These are phyloP conservation scores for Poeciliopsis retropinna DNA, from an alignment of 2,113 vertebrate species.

Conservation along the genomic window DNA sequence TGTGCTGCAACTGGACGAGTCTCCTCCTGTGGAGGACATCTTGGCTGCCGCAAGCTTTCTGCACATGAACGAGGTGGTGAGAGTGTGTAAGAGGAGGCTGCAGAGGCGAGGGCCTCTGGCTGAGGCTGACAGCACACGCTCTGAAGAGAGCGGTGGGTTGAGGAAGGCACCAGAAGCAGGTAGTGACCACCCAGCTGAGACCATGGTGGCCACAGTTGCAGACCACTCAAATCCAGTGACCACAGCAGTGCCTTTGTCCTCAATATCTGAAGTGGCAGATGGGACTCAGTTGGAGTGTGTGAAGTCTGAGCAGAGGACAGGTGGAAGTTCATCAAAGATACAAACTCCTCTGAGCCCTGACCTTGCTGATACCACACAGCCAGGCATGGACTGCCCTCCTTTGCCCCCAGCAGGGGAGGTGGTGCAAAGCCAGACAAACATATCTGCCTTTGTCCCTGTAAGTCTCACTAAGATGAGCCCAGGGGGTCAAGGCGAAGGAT, in stretches of 20 bases:
- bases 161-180: conserved; percentile 46
- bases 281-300: conserved; percentile 45
- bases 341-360: conserved; percentile 72
- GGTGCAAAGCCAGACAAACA: conserved; percentile 28
- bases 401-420: conserved; percentile 51
- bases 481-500: conserved; percentile 54
- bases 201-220: conserved; percentile 15
- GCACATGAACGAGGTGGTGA: conserved; percentile 96
- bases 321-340: conserved; percentile 30
- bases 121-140: conserved; percentile 93
- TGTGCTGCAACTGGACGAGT: conserved; percentile 82
- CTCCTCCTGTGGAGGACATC: conserved; percentile 90
- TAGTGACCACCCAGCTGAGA: conserved; percentile 15
- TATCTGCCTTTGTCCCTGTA: conserved; percentile 36
- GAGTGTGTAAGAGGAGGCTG: conserved; percentile 90
- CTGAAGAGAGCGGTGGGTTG: conserved; percentile 84
- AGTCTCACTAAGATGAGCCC: conserved; percentile 30
- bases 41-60: conserved; percentile 93
- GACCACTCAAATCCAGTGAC: conserved; percentile 33
- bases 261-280: conserved; percentile 32
- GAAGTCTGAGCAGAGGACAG: conserved; percentile 58
- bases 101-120: conserved; percentile 85
- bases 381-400: conserved; percentile 82
- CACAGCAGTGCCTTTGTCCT: conserved; percentile 34
- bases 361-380: conserved; percentile 90